Percentiles rank a stretch among this genome's conserved stretches.
Evolutionary conservation across 1,140 invertebrate genomes (phyloP).

Genomic region (Mylabris phalerata): DNA sequence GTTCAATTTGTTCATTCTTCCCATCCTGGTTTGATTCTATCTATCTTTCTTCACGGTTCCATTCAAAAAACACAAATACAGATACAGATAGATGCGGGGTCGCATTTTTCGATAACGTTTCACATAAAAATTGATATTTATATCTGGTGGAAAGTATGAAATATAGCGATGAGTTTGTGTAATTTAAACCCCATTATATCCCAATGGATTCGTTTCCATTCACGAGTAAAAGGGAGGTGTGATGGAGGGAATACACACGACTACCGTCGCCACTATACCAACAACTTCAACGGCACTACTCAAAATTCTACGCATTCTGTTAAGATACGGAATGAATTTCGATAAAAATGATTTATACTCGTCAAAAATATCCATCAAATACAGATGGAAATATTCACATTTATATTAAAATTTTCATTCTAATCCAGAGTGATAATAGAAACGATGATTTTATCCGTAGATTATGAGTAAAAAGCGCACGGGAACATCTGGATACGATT

Average conservation of each 20-base stretch:
- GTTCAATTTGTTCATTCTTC: too few relatives aligned
- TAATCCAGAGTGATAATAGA: too few relatives aligned
- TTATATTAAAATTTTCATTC: too few relatives aligned
- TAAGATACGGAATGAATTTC: slow-evolving; percentile 16
- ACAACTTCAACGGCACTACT: slow-evolving; percentile 11
- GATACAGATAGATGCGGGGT: slow-evolving; percentile 3
- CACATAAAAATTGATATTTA: slow-evolving; percentile 23
- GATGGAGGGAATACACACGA: slow-evolving; percentile 6
- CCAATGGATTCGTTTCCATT: slow-evolving; percentile 18
- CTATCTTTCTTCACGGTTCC: too few relatives aligned
- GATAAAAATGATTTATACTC: slow-evolving; percentile 17
- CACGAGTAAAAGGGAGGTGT: slow-evolving; percentile 11
- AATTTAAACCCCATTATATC: slow-evolving; percentile 19
- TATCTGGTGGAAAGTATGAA: slow-evolving; percentile 22
- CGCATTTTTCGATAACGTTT: slow-evolving; percentile 17
- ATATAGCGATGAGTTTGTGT: slow-evolving; percentile 19
- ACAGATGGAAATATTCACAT: slow-evolving; percentile 2
- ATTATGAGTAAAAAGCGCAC: too few relatives aligned
- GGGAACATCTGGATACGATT: too few relatives aligned
- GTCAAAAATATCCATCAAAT: slow-evolving; percentile 16
- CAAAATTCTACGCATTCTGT: slow-evolving; percentile 15
- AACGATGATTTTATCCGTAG: too few relatives aligned
- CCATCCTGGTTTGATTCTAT: too few relatives aligned
- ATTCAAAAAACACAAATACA: slow-evolving; percentile 3
- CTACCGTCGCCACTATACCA: background rate